Evolutionary conservation across 2,113 vertebrate genomes (phyloP).

Genomic region (Cynocephalus volans): DNA sequence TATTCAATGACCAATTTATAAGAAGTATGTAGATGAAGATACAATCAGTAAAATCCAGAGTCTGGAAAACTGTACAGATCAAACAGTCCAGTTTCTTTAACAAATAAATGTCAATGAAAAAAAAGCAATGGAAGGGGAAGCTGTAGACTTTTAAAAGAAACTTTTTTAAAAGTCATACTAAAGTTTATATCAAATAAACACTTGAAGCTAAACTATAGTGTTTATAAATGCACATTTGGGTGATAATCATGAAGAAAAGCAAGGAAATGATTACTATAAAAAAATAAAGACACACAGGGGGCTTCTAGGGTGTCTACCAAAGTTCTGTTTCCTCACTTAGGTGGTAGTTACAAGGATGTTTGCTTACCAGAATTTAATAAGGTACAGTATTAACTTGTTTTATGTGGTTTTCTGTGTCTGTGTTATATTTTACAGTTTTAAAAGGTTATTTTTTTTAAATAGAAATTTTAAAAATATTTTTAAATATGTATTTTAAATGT

Average conservation of each 20-base stretch:
- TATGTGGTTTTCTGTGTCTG: conserved; percentile 6
- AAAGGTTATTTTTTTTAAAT: neutral
- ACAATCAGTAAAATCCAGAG: conserved; percentile 30
- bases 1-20: neutral
- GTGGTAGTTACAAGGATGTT: neutral
- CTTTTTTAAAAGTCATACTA: neutral
- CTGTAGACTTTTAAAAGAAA: neutral
- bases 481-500: no score
- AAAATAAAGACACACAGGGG: neutral
- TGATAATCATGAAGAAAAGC: conserved; percentile 25
- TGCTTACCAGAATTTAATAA: neutral
- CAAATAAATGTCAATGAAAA: neutral
- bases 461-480: neutral
- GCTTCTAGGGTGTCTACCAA: neutral
- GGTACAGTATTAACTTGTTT: neutral
- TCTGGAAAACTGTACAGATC: neutral
- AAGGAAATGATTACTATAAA: neutral
- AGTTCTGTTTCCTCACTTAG: neutral
- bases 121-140: neutral
- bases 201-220: neutral
- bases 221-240: neutral
- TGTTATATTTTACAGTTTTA: conserved; percentile 22
- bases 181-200: neutral
- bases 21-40: neutral
- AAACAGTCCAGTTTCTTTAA: conserved; percentile 2